Base-by-base conservation (phyloP, 2,113 vertebrate species). In the Rhegmatorhina hoffmannsi region DNA sequence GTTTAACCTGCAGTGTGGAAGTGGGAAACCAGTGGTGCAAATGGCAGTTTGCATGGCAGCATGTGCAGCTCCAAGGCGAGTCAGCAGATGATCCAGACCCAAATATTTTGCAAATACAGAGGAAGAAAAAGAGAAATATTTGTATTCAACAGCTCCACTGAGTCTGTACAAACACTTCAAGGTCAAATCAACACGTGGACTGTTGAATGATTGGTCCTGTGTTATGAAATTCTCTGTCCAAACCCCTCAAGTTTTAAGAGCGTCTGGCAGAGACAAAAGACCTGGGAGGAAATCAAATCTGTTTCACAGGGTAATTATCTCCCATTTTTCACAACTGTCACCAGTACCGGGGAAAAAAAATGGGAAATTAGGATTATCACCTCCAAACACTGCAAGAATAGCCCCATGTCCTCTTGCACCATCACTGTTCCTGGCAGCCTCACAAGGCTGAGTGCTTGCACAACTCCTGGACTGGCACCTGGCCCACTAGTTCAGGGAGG, bases 151-250 rank as follows among this genome's bases (percentile, higher is more conserved):
- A 94, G 81, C 84, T 92, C 68, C 88, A 93, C 46, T 2, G 2
- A 94, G 77, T 87, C 74, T 89, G 40, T 55, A 86, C 59, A 91
- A 95, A 96, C 77, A 92, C 46, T 88, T 31, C 77, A 89, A 89
- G 89, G 80, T 90, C 16, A 0, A 87, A 91, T 78, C 59, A 66
- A 79, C 64, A 58, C 0, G 6, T 62, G 92, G 64, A 90, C 49
- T 62, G 81, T 9, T 76, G 70, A 91, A 79, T 15, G 62, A 91
- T 64, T 63, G 28, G 25, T 92, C 44, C 40, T 29, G 56, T 84
- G 88, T 84, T 77, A 74, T 17, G 78, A 94, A 94, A 94, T 90
- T 90, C 58, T 66, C 77, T 29, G 46, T 93, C 38, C 79, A 82
- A 94, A 94, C 43, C 26, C 68, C 60, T 87, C 50, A 66, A 90